Base-by-base conservation (phyloP, 2,888 invertebrate species). In the Portevinia maculata region DNA sequence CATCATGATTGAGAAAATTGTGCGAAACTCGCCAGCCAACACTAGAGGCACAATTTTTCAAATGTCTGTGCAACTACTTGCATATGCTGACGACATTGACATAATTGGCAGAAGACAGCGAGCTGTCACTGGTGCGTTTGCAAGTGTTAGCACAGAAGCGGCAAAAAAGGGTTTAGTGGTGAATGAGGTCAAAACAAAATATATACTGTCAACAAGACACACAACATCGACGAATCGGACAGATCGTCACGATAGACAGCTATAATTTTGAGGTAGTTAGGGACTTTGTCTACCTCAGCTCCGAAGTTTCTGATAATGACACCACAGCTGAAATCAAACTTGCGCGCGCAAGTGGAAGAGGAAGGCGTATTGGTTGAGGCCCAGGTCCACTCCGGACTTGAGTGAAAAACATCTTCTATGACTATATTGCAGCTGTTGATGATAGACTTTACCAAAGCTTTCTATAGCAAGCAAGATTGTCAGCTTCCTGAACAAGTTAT, bases 21-120 rank as follows among this genome's bases (percentile, higher is more conserved):
- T 34, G 37, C 19, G 53, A 53, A 37, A 53, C 21, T 60, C 41
- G 7, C 19, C 11, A 41, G 17, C 21, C 46, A 46, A 7, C 46
- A n/a, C n/a, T n/a, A n/a, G n/a, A n/a, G n/a, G n/a, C n/a, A 46
- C 46, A 21, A 19, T 46, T 21, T 46, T 46, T 7, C 46, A 19
- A 46, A 21, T 19, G 46, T 17, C 46, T 21, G 46, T 46, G 17
- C 46, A 46, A 46, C 46, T 46, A 21, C 46, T 19, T 6, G 39
- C 39, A n/a, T 41, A 9, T 1, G 39, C 19, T 7, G 19, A 46
- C 17, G 46, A 46, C 21, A 46, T 46, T 3, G 3, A 46, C 21
- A 19, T 46, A 1, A 46, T 46, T 46, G 21, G 21, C 21, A 11
- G 46, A 46, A 41, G n/a, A 19, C 46, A 19, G 46, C 46, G 46